Conservation (phyloP, 2,113 vertebrate species). For the Carollia perspicillata region DNA sequence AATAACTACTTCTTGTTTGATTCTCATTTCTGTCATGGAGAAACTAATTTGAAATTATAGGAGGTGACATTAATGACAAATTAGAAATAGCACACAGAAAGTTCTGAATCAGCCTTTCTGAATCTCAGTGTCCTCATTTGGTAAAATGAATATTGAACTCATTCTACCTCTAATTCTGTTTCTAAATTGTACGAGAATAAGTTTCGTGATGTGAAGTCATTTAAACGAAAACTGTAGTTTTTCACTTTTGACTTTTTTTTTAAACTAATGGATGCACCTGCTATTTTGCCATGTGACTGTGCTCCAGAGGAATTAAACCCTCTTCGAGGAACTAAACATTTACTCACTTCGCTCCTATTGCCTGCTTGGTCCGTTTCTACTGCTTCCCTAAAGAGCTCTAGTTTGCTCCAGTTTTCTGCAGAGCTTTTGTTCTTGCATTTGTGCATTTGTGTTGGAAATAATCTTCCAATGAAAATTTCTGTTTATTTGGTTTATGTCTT, state of each 20-base stretch:
- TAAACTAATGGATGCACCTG: not conserved
- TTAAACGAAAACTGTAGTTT: conserved; percentile 31
- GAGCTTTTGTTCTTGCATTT: not conserved
- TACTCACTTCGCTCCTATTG: not conserved
- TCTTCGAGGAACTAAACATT: not conserved
- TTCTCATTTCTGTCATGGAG: conserved; percentile 8
- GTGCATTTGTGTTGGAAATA: not conserved
- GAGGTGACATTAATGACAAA: not conserved
- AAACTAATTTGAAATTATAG: conserved; percentile 35
- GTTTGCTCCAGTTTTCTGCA: not conserved
- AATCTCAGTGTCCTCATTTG: not conserved
- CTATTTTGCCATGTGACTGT: not conserved
- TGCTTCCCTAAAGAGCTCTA: not conserved
- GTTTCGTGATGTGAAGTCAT: not conserved
- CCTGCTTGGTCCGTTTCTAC: not conserved
- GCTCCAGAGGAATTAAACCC: not conserved
- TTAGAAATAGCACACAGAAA: not conserved
- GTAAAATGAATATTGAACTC: not conserved
- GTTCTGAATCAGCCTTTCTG: not conserved
- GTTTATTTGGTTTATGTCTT: not conserved
- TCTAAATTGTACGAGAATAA: not conserved
- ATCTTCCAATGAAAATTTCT: not conserved
- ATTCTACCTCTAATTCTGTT: conserved; percentile 18
- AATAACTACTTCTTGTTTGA: not conserved
- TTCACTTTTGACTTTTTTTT: not conserved